Base-by-base conservation (phyloP, 2,888 invertebrate species). In the Suillia variegata region DNA sequence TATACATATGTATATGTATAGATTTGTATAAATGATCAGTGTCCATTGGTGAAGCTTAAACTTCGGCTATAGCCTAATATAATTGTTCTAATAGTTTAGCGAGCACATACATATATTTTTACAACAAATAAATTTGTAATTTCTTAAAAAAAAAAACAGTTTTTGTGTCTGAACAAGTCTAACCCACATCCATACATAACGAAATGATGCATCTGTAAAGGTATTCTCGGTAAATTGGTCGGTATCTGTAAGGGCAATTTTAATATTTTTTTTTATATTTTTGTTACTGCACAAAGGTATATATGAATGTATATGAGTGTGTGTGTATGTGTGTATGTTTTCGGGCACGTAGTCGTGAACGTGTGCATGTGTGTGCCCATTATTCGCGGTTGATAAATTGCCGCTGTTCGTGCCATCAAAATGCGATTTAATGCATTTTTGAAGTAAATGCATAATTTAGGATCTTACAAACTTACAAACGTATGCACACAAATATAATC, bases 371-470 rank as follows among this genome's bases (percentile, higher is more conserved):
- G 20, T 45, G 18, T 45, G 20, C 18, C 18, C 3, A 5, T 13
- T 3, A 18, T 45, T 45, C 18, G 17, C 18, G 17, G 18, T 20
- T 45, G 20, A 45, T 45, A 18, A 18, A 45, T 45, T 45, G 13
- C 45, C 6, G 13, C 20, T 20, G 45, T 45, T 17, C 17, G 45
- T 45, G 45, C 45, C 45, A 45, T 45, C 45, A 45, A 45, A 45
- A 45, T 45, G 45, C 3, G 17, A 8, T 38, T 53, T 53, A 53
- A 53, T 53, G 53, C 38, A 53, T 53, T 53, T 38, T 18, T 38
- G 53, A 53, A 38, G 34, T 53, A 34, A 34, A 20, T 38, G 22
- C 22, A 38, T 38, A 53, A 20, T 38, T 53, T 53, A 51, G 31
- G 21, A 4, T 18, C 34, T 13, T 38, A 33, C 31, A 50, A 31